Evolutionary conservation across 1,140 invertebrate genomes (phyloP).

Genomic region (Trissolcus basalis): DNA sequence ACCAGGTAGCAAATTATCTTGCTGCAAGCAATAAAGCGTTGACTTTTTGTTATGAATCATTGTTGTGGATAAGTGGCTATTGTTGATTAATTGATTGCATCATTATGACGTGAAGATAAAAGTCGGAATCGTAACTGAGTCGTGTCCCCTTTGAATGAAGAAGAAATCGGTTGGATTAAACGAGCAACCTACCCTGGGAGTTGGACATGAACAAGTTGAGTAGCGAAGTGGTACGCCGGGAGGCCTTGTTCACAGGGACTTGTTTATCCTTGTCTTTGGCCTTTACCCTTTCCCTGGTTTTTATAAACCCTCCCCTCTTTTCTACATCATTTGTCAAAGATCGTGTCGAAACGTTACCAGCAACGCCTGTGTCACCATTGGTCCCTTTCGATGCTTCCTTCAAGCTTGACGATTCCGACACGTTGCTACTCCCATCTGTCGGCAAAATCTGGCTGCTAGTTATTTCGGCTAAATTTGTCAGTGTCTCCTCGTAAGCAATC

Average conservation of each 20-base stretch:
- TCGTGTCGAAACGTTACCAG: slow-evolving; percentile 71
- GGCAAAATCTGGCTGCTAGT: slow-evolving; percentile 61
- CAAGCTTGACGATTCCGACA: slow-evolving; percentile 51
- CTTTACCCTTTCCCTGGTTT: slow-evolving; percentile 63
- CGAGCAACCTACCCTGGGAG: slow-evolving; percentile 85
- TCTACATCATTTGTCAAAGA: slow-evolving; percentile 71
- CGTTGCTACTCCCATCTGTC: slow-evolving; percentile 55
- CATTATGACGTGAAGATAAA: slow-evolving; percentile 8
- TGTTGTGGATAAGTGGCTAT: slow-evolving; percentile 42
- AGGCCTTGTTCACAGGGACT: slow-evolving; percentile 82
- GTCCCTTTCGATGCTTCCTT: slow-evolving; percentile 72
- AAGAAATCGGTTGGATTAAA: slow-evolving; percentile 7
- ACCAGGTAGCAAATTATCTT: slow-evolving; percentile 42
- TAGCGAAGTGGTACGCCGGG: slow-evolving; percentile 93
- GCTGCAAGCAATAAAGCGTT: slow-evolving; percentile 49
- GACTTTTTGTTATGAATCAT: slow-evolving; percentile 25
- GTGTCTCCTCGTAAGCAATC: slow-evolving; percentile 78
- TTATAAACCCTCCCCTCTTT: slow-evolving; percentile 69
- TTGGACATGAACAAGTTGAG: slow-evolving; percentile 96
- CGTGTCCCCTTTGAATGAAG: slow-evolving; percentile 2
- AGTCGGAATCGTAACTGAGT: not conserved
- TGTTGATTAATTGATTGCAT: slow-evolving; percentile 37
- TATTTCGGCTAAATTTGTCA: slow-evolving; percentile 73
- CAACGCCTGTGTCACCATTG: slow-evolving; percentile 74
- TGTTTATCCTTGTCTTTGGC: slow-evolving; percentile 75